These are phyloP conservation scores for Arge pagana DNA, from an alignment of 2,888 invertebrate genomes.

Conservation along the genomic window DNA sequence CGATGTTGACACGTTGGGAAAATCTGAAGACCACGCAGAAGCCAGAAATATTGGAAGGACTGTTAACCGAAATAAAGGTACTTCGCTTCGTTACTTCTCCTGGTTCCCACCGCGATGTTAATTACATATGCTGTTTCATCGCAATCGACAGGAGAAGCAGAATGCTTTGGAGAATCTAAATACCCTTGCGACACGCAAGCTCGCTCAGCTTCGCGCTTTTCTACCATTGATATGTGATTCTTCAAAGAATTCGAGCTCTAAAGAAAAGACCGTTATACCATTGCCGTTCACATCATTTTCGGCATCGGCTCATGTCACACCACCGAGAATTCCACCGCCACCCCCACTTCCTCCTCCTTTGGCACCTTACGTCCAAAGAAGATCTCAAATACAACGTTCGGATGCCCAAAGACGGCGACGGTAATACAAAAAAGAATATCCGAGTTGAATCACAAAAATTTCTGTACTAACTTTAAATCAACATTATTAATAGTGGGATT, in stretches of 20 bases:
- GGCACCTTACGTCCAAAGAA: conserved; percentile 8
- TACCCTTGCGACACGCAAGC: conserved; percentile 38
- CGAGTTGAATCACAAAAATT: no score
- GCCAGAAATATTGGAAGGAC: conserved; percentile 38
- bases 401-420: conserved; percentile 20
- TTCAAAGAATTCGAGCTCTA: conserved; percentile 3
- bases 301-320: conserved; percentile 3
- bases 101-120: background rate
- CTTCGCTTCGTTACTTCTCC: conserved; percentile 1
- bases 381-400: conserved; percentile 23
- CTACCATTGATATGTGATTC: conserved; percentile 1
- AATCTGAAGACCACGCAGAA: conserved; percentile 41
- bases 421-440: no score
- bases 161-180: conserved; percentile 41
- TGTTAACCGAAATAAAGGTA: conserved; percentile 37
- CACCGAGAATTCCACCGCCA: conserved; percentile 26
- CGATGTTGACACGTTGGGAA: conserved; percentile 48
- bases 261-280: conserved; percentile 21
- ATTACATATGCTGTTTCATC: background rate
- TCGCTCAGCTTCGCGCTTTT: conserved; percentile 23
- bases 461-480: background rate
- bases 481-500: conserved; percentile 17
- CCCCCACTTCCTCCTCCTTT: conserved; percentile 29
- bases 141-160: conserved; percentile 41
- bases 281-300: conserved; percentile 28